Percentiles rank a stretch among this genome's conserved stretches.
Evolutionary conservation across 1,140 invertebrate species (phyloP).

Genomic region (Eupeodes corollae): DNA sequence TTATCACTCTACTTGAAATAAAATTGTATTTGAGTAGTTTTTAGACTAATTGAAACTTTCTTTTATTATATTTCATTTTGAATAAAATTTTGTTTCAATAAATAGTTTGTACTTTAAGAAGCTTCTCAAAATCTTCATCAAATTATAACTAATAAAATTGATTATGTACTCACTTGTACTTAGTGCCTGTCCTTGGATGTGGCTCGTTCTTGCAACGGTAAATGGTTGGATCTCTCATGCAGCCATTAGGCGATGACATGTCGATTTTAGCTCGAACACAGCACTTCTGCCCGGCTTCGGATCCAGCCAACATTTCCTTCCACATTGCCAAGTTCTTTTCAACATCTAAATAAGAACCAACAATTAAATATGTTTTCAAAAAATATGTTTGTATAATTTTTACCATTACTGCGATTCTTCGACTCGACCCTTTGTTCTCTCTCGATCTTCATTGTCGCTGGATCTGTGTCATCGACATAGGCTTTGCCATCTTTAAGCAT

Average conservation of each 20-base stretch:
- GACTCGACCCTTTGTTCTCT: constrained; percentile 83
- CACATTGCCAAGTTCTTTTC: constrained; percentile 83
- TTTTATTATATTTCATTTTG: too few relatives aligned
- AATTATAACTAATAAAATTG: not conserved
- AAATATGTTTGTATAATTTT: constrained; percentile 14
- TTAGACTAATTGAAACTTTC: too few relatives aligned
- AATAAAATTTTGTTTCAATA: too few relatives aligned
- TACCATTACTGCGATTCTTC: constrained; percentile 74
- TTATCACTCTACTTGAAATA: too few relatives aligned
- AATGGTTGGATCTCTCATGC: constrained; percentile 97
- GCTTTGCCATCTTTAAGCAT: constrained; percentile 81
- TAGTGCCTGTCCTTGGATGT: constrained; percentile 84
- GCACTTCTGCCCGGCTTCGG: constrained; percentile 64
- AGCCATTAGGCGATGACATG: constrained; percentile 93
- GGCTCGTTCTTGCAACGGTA: constrained; percentile 95
- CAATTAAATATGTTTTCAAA: not conserved
- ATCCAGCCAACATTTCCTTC: constrained; percentile 91
- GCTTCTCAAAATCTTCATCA: too few relatives aligned
- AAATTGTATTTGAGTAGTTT: too few relatives aligned
- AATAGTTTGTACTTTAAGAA: too few relatives aligned
- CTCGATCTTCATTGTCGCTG: constrained; percentile 89
- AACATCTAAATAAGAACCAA: constrained; percentile 46
- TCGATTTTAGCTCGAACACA: constrained; percentile 97
- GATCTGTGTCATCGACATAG: constrained; percentile 93
- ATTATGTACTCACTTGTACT: constrained; percentile 74